phyloP scores from a whole-genome alignment of 2,797 vertebrate species.

The Lophius americanus region DNA sequence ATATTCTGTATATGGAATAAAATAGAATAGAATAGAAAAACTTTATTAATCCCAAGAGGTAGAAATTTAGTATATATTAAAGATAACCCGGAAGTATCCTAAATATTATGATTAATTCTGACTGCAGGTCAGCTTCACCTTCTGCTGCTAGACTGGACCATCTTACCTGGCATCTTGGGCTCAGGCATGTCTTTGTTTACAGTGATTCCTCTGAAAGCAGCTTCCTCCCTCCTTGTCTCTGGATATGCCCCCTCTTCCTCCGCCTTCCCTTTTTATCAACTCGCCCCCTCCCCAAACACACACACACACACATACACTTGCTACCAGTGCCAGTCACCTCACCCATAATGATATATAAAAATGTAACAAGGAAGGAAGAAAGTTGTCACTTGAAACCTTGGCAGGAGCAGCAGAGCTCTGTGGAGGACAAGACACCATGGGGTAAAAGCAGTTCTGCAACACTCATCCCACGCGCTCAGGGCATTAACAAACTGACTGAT shows the following conservation, averaged over 20 bases:
- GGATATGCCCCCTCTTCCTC: slow-evolving; percentile 63
- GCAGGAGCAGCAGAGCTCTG: slow-evolving; percentile 60
- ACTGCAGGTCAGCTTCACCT: background rate
- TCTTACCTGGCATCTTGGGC: slow-evolving; percentile 81
- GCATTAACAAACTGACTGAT: slow-evolving; percentile 45
- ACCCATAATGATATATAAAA: background rate
- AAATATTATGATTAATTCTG: too few species aligned
- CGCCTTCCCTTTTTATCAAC: slow-evolving; percentile 80
- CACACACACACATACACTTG: slow-evolving; percentile 1
- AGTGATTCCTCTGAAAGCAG: slow-evolving; percentile 61
- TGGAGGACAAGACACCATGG: slow-evolving; percentile 57
- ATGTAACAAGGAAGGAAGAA: slow-evolving; percentile 60
- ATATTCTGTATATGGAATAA: too few species aligned
- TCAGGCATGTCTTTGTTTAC: slow-evolving; percentile 80
- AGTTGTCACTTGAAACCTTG: slow-evolving; percentile 82
- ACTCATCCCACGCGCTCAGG: background rate
- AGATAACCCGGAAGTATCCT: background rate
- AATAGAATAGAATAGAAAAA: too few species aligned
- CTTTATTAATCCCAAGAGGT: too few species aligned
- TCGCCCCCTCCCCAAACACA: slow-evolving; percentile 21
- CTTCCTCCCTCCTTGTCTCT: slow-evolving; percentile 65
- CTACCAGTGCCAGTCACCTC: background rate
- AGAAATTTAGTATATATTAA: background rate
- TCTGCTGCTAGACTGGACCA: slow-evolving; percentile 17
- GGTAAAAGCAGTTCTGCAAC: slow-evolving; percentile 35